Evolutionary conservation across 2,113 vertebrate genomes (phyloP).

Genomic region (Xiphias gladius): DNA sequence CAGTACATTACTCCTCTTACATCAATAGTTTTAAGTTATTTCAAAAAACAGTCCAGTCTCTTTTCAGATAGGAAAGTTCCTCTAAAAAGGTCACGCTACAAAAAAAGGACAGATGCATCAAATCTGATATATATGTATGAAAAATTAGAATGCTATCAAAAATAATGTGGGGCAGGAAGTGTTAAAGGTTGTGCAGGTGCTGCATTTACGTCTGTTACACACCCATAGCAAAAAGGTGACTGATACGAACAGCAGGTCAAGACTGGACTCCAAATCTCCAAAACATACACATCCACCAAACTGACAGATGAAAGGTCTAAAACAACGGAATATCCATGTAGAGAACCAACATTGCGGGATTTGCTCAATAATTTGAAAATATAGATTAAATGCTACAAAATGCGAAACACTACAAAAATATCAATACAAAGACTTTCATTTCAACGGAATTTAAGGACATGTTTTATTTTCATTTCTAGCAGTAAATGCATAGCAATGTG

Average conservation of each 20-base stretch:
- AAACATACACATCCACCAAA: conserved; percentile 29
- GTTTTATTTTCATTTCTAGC: neutral
- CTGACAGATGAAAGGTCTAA: conserved; percentile 4
- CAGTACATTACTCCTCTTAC: conserved; percentile 72
- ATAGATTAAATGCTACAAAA: conserved; percentile 32
- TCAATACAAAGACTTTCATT: conserved; percentile 21
- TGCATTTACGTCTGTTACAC: conserved; percentile 55
- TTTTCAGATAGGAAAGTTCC: conserved; percentile 66
- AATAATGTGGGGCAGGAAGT: conserved; percentile 79
- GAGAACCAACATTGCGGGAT: conserved; percentile 10
- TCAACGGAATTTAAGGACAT: conserved; percentile 14
- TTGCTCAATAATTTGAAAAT: conserved; percentile 13
- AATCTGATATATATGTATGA: conserved; percentile 76
- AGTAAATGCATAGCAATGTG: conserved; percentile 6
- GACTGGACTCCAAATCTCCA: conserved; percentile 46
- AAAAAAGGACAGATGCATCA: conserved; percentile 75
- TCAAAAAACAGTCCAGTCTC: conserved; percentile 70
- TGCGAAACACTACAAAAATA: conserved; percentile 29
- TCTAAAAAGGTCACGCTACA: conserved; percentile 70
- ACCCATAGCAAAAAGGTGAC: conserved; percentile 20
- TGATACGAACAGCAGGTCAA: conserved; percentile 40
- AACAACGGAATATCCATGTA: conserved; percentile 28
- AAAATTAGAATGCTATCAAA: conserved; percentile 81
- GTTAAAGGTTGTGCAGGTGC: conserved; percentile 77
- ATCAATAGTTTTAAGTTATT: conserved; percentile 58